These are phyloP conservation scores for Pteropus alecto DNA, from an alignment of 2,113 vertebrate species.

Conservation along the genomic window DNA sequence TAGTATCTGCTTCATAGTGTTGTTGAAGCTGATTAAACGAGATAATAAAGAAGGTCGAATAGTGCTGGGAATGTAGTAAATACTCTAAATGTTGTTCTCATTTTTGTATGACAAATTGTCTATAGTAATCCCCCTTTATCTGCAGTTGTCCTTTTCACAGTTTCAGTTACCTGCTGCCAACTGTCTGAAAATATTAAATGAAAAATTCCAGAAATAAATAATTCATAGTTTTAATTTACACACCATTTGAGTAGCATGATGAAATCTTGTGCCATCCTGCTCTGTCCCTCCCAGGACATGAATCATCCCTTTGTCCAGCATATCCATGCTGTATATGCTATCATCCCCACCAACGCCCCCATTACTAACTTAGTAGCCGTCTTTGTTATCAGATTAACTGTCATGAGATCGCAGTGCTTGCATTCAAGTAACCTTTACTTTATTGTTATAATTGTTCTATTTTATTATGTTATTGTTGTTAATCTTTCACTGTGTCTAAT, in stretches of 20 bases:
- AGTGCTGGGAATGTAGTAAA: background rate
- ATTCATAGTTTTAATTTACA: background rate
- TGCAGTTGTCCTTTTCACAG: background rate
- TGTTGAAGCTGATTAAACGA: background rate
- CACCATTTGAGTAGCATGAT: background rate
- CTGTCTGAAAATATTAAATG: background rate
- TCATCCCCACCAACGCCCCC: background rate
- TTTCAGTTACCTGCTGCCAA: background rate
- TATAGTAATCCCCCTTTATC: background rate
- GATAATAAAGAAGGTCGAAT: background rate
- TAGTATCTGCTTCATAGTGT: background rate
- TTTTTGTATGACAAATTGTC: conserved; percentile 16
- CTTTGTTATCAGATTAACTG: background rate
- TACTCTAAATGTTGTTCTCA: background rate
- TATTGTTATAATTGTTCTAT: background rate
- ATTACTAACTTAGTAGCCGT: background rate
- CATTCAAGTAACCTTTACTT: background rate
- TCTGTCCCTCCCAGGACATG: background rate
- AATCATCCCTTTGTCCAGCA: background rate
- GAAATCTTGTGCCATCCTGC: background rate
- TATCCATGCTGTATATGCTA: background rate
- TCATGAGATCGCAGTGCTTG: background rate
- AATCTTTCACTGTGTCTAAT: background rate
- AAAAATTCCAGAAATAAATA: background rate
- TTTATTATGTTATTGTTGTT: background rate